Conservation (phyloP, 2,113 vertebrate species). For the Cavia porcellus region DNA sequence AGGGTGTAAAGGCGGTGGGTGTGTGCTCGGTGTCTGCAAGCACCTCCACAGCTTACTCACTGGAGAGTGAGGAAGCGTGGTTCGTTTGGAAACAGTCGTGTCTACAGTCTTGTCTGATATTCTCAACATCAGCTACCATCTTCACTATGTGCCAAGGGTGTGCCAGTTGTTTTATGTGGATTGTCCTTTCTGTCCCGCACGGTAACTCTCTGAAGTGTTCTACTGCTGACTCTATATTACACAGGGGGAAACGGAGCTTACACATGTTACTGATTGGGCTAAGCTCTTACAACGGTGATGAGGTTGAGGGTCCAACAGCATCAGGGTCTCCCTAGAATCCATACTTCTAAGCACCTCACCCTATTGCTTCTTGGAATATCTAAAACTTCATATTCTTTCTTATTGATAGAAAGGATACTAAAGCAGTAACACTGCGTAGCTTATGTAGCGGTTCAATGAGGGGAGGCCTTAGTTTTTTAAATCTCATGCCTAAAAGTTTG, state of each 20-base stretch:
- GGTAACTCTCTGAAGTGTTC: not conserved
- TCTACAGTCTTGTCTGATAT: not conserved
- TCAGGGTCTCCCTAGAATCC: not conserved
- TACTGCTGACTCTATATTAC: not conserved
- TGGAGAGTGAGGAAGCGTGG: not conserved
- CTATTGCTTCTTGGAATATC: not conserved
- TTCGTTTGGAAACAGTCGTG: not conserved
- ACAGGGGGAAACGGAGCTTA: not conserved
- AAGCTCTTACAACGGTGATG: not conserved
- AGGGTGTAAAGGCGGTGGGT: not conserved
- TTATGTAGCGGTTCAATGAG: not conserved
- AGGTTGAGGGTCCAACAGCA: not conserved
- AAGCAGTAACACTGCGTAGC: not conserved
- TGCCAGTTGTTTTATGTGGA: not conserved
- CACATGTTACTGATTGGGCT: not conserved
- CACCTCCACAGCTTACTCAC: not conserved
- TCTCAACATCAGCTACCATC: not conserved
- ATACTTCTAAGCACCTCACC: not conserved
- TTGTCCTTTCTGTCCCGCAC: conserved; percentile 8
- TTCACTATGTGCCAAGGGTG: not conserved
- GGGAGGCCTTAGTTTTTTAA: not conserved
- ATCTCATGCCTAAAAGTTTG: not conserved
- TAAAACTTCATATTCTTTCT: not conserved
- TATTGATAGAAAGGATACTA: not conserved
- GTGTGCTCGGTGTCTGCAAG: not conserved